Percentiles rank a stretch among this genome's conserved stretches.
Evolutionary conservation across 2,113 vertebrate genomes (phyloP).

Genomic region (Upupa epops): DNA sequence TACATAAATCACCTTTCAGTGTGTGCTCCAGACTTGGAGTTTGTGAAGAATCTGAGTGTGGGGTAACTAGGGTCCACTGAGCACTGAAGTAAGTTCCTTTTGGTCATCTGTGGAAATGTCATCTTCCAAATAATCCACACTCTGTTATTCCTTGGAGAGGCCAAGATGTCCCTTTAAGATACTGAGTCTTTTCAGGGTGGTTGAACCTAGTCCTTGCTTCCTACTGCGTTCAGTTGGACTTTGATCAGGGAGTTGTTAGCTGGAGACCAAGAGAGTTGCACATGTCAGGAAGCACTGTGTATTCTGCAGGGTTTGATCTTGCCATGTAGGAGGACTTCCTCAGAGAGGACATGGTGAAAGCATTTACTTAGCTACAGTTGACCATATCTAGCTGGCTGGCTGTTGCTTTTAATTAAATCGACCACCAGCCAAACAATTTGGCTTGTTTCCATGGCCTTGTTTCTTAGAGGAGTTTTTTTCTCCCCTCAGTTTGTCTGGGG

Average conservation of each 20-base stretch:
- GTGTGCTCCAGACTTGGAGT: not conserved
- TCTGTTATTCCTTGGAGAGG: not conserved
- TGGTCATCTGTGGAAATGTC: not conserved
- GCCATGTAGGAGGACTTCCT: not conserved
- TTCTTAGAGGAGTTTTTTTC: not conserved
- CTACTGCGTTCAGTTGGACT: not conserved
- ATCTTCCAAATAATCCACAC: not conserved
- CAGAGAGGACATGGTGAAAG: not conserved
- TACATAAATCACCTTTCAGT: not conserved
- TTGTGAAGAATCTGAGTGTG: not conserved
- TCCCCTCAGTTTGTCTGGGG: not conserved
- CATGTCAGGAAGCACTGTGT: not conserved
- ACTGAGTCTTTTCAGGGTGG: not conserved
- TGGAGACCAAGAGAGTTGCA: not conserved
- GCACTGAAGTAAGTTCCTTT: not conserved
- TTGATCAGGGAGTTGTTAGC: not conserved
- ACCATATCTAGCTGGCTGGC: not conserved
- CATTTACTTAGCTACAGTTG: not conserved
- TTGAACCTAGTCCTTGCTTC: not conserved
- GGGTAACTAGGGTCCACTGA: not conserved
- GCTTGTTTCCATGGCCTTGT: not conserved
- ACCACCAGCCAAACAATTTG: conserved; percentile 8
- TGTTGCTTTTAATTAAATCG: conserved; percentile 46
- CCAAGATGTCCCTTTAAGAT: not conserved
- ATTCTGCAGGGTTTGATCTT: not conserved